These are phyloP conservation scores for Drosophila tristis DNA, from an alignment of 1,140 invertebrate genomes.

Conservation along the genomic window DNA sequence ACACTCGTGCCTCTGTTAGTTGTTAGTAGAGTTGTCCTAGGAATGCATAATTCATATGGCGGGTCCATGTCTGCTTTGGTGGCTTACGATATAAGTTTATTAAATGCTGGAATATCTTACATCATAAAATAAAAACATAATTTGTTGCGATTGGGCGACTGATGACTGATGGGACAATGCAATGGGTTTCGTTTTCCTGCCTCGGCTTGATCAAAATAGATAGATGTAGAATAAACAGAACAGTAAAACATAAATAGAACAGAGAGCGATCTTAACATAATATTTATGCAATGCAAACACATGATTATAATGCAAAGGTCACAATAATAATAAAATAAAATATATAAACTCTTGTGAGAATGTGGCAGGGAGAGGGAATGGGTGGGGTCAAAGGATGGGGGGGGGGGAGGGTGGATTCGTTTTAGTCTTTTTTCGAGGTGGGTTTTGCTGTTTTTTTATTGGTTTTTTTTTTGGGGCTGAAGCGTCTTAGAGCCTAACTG, in stretches of 20 bases:
- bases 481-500: conserved; percentile 42
- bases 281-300: conserved; percentile 47
- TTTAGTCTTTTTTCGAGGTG: not conserved
- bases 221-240: conserved; percentile 27
- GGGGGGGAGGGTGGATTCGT: too few relatives aligned
- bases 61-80: conserved; percentile 32
- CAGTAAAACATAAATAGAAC: conserved; percentile 38
- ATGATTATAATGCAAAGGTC: conserved; percentile 46
- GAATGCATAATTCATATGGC: conserved; percentile 34
- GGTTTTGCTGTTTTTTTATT: not conserved
- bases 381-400: conserved; percentile 1
- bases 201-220: conserved; percentile 9
- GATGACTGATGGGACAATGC: not conserved
- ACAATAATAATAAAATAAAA: conserved; percentile 28
- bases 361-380: not conserved
- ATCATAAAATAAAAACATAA: conserved; percentile 40
- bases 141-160: not conserved
- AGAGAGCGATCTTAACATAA: conserved; percentile 19
- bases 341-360: conserved; percentile 10
- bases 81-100: conserved; percentile 50
- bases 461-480: not conserved
- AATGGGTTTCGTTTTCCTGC: conserved; percentile 1
- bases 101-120: conserved; percentile 50
- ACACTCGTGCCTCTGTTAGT: conserved; percentile 55
- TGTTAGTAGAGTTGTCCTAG: conserved; percentile 30